phyloP scores from a whole-genome alignment of 2,113 vertebrate genomes.

The Greenwoodochromis staneri region DNA sequence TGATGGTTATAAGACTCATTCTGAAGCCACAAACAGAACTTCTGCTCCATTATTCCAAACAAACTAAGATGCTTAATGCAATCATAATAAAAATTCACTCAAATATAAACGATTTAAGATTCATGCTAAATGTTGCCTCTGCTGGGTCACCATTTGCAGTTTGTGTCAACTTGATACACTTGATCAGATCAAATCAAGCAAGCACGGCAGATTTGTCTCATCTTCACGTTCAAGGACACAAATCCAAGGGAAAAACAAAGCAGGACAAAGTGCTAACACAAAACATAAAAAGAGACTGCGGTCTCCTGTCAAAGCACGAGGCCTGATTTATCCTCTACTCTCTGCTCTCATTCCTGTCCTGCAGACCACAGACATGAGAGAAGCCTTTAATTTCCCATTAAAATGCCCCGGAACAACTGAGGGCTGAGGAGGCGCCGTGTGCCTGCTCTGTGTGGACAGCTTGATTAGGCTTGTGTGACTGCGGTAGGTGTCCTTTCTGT shows the following conservation, averaged over 20 bases:
- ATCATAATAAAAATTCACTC: background rate
- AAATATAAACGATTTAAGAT: background rate
- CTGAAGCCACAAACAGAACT: background rate
- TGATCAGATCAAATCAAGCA: background rate
- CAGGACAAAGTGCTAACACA: background rate
- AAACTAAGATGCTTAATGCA: background rate
- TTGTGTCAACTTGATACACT: background rate
- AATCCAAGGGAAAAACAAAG: background rate
- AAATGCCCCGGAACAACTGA: conserved; percentile 58
- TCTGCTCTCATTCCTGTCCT: conserved; percentile 25
- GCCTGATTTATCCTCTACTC: conserved; percentile 56
- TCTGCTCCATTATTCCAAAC: background rate
- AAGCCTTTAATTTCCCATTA: conserved; percentile 66
- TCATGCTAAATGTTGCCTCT: background rate
- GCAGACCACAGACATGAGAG: conserved; percentile 41
- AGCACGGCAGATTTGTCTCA: background rate
- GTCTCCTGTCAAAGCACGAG: conserved; percentile 34
- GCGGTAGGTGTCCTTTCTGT: background rate
- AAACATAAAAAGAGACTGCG: background rate
- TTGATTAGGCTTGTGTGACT: conserved; percentile 13
- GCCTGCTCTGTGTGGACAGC: background rate
- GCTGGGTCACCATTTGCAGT: background rate
- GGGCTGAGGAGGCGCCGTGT: conserved; percentile 3
- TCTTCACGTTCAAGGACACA: background rate
- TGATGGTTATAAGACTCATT: background rate